Evolutionary conservation across 2,888 invertebrate species (phyloP), one percentile per base, ranked within the genome.

Genomic region (Drosophila colorata): DNA sequence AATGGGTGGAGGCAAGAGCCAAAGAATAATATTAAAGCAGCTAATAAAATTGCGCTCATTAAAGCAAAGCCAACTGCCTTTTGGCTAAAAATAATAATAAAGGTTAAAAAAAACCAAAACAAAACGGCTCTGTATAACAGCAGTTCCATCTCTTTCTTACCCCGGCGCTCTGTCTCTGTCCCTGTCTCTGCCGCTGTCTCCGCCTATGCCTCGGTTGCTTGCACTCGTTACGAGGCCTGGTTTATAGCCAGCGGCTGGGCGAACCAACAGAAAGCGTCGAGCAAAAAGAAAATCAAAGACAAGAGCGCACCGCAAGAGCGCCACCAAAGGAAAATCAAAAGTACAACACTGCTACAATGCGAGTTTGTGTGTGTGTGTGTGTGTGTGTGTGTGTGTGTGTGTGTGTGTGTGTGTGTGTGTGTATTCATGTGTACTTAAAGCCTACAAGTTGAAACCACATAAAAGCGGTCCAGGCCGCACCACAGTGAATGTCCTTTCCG

Each of bases 31-130:
- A 65, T 69, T 79, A 77, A 79, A 77, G 77, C 83, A 70, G 72
- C 77, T 85, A 84, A 86, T 86, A 79, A 87, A 84, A 85, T 79
- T 73, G 73, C 47, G 75, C 87, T 88, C 87, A 88, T 86, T 83
- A 88, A 85, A 88, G 88, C 78, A 74, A 76, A 84, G 79, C 72
- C 80, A 80, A 74, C 58, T 70, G 86, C 87, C 84, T 80, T 43
- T 73, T 59, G 78, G 84, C 83, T 69, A 75, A 71, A 80, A 75
- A 60, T n/a, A n/a, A 69, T 67, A 79, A 88, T 74, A 78, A 83
- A 83, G 84, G 87, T 80, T 83, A 78, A 81, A 73, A 81, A 73
- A 51, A 65, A 63, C 38, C 59, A 74, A 73, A 67, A 69, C 52
- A 64, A 71, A 71, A 56, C 69, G 48, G 44, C 20, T 51, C 46